phyloP scores from a whole-genome alignment of 1,140 invertebrate species.

The Zelostemma sp. region DNA sequence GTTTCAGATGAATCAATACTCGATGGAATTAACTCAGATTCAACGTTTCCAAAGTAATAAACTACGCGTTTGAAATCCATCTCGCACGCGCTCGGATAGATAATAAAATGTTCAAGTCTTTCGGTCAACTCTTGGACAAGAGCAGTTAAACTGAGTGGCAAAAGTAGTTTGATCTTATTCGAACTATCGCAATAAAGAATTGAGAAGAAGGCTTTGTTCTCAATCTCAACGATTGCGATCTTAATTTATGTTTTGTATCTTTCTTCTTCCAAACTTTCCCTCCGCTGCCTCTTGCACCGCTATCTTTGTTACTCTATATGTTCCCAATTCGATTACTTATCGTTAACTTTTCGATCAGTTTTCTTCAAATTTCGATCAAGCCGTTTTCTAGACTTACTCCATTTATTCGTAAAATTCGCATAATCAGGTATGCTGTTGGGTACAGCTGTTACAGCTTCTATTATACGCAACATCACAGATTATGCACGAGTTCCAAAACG shows the following conservation, averaged over 20 bases:
- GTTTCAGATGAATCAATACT: too few relatives aligned
- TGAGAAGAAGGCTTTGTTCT: constrained; percentile 44
- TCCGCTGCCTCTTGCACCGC: constrained; percentile 23
- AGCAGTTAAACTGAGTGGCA: constrained; percentile 51
- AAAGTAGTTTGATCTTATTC: constrained; percentile 54
- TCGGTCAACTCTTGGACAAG: constrained; percentile 40
- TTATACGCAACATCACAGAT: constrained; percentile 19
- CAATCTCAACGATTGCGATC: constrained; percentile 51
- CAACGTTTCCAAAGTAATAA: constrained; percentile 1
- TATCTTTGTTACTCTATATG: constrained; percentile 20
- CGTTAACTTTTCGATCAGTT: not conserved
- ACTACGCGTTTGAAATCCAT: constrained; percentile 16
- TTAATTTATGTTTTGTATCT: constrained; percentile 54
- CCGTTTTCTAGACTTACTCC: not conserved
- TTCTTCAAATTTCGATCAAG: not conserved
- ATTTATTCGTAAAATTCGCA: constrained; percentile 14
- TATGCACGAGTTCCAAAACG: constrained; percentile 9
- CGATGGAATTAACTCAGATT: too few relatives aligned
- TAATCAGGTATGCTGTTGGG: constrained; percentile 4
- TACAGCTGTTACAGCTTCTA: constrained; percentile 28
- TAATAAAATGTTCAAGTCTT: constrained; percentile 43
- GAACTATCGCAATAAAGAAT: constrained; percentile 55
- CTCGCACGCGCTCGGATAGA: constrained; percentile 16
- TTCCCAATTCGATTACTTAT: constrained; percentile 1
- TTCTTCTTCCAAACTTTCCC: constrained; percentile 24